Percentiles rank a stretch among this genome's conserved stretches.
phyloP scores from a whole-genome alignment of 2,797 vertebrate species.

The Chaetodon trifasciatus region DNA sequence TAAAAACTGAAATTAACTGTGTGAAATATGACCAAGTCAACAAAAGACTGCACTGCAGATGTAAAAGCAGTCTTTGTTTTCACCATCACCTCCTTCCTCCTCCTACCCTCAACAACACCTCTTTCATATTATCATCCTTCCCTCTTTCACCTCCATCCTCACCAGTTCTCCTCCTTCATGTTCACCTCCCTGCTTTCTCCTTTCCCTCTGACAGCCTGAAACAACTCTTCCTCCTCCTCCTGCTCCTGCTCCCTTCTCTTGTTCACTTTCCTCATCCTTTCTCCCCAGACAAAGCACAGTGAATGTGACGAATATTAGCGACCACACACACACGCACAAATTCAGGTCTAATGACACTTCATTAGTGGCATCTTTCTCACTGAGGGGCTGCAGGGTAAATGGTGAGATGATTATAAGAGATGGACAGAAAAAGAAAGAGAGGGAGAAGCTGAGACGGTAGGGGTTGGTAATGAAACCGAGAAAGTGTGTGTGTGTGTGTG shows the following conservation, averaged over 20 bases:
- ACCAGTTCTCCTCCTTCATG: background rate
- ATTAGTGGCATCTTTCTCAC: conserved; percentile 56
- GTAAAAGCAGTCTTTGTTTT: background rate
- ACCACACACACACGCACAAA: conserved; percentile 32
- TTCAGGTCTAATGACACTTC: conserved; percentile 63
- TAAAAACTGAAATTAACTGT: background rate
- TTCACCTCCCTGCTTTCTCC: background rate
- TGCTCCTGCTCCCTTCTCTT: background rate
- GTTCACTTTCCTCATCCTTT: conserved; percentile 3
- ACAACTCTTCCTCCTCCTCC: background rate
- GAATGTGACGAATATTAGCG: conserved; percentile 48
- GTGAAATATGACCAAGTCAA: conserved; percentile 8
- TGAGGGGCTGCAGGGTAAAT: conserved; percentile 48
- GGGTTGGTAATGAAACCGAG: conserved; percentile 25
- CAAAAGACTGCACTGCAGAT: conserved; percentile 25
- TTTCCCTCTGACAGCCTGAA: conserved; percentile 15
- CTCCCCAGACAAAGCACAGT: conserved; percentile 21
- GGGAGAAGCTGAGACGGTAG: conserved; percentile 40
- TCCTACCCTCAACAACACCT: background rate
- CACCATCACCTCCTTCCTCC: background rate
- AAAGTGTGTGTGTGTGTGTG: background rate
- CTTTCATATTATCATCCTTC: background rate
- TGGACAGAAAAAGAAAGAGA: conserved; percentile 15
- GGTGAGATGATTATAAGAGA: conserved; percentile 56
- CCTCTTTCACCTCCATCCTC: background rate